Evolutionary conservation across 2,888 invertebrate species (phyloP).

Genomic region (Pristionchus arcanus): DNA sequence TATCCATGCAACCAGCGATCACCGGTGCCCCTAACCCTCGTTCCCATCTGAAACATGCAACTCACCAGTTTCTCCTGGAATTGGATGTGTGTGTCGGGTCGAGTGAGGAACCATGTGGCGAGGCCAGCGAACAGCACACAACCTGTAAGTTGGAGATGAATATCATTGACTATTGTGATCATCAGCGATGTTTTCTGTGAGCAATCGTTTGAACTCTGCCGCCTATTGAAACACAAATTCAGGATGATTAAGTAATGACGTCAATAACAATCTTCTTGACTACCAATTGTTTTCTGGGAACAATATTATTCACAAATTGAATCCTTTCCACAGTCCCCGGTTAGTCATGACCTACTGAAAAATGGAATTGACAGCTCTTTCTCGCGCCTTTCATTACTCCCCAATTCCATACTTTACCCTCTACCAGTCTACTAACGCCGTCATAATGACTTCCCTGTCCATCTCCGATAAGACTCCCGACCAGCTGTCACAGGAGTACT

Average conservation of each 20-base stretch:
- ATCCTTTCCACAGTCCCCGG: no score
- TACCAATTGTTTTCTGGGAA: no score
- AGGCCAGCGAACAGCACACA: constrained; percentile 83
- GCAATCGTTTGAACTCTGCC: no score
- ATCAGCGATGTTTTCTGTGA: no score
- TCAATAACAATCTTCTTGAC: no score
- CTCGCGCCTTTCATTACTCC: neutral
- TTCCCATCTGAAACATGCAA: neutral
- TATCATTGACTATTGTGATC: no score
- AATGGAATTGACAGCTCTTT: neutral
- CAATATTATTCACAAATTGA: no score
- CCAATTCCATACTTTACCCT: neutral
- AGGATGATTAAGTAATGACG: neutral
- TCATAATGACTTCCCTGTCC: neutral
- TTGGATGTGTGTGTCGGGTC: constrained; percentile 87
- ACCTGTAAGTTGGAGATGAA: constrained; percentile 61
- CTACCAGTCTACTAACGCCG: neutral
- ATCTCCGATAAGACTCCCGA: neutral
- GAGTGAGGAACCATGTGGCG: constrained; percentile 90
- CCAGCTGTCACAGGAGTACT: constrained; percentile 30
- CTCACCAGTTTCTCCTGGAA: constrained; percentile 89
- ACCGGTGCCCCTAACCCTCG: no score
- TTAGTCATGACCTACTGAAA: no score
- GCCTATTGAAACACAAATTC: no score
- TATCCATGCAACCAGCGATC: no score